Evolutionary conservation across 1,140 invertebrate species (phyloP).

Genomic region (Solenopsis invicta): DNA sequence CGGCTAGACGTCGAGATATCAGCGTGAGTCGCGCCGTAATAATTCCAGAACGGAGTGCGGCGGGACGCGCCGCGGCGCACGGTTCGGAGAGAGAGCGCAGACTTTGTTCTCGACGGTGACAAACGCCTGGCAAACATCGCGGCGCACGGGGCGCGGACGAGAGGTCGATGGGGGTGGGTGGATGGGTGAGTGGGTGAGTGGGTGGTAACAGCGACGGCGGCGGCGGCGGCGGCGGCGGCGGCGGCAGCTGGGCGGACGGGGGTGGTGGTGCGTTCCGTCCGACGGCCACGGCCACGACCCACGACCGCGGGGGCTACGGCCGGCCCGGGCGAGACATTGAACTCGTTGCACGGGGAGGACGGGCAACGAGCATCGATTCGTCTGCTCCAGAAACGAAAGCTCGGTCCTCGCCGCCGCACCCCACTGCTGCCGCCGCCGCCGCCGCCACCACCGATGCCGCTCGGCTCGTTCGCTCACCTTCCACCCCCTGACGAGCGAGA

Average conservation of each 20-base stretch:
- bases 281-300: conserved; percentile 75
- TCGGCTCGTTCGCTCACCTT: conserved; percentile 58
- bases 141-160: conserved; percentile 49
- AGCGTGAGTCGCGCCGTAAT: conserved; percentile 40
- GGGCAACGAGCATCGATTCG: conserved; percentile 83
- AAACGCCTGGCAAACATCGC: conserved; percentile 73
- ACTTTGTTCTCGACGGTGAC: conserved; percentile 75
- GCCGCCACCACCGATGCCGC: conserved; percentile 66
- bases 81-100: conserved; percentile 40
- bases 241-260: conserved; percentile 12
- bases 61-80: not conserved
- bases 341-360: conserved; percentile 82
- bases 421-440: conserved; percentile 63
- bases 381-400: conserved; percentile 84
- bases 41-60: conserved; percentile 44
- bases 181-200: too few relatives aligned
- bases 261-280: conserved; percentile 61
- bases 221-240: not conserved
- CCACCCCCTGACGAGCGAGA: conserved; percentile 64
- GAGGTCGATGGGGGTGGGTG: conserved; percentile 40
- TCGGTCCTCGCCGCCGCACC: conserved; percentile 69
- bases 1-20: conserved; percentile 48
- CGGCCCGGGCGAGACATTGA: conserved; percentile 85
- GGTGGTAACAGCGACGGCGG: too few relatives aligned
- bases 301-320: conserved; percentile 76